phyloP scores from a whole-genome alignment of 2,113 vertebrate species.

The Pterocles burchelli region DNA sequence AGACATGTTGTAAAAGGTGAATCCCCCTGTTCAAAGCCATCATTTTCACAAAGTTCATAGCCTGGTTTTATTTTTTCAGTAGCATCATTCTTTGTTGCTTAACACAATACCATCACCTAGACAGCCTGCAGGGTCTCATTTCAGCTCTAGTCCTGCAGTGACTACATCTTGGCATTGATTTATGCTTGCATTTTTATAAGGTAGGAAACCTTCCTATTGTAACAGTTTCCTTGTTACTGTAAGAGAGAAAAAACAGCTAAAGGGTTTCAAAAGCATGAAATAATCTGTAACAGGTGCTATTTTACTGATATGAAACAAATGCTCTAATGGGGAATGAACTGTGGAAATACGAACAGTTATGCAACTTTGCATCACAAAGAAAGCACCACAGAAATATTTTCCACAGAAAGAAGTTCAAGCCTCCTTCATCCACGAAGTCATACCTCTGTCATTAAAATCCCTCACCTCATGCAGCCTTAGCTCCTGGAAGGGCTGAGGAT shows the following conservation, averaged over 20 bases:
- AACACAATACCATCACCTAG: not conserved
- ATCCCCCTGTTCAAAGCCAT: not conserved
- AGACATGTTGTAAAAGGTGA: not conserved
- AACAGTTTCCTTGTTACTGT: conserved; percentile 4
- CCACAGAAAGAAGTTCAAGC: not conserved
- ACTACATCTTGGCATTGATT: conserved; percentile 44
- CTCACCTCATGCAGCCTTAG: not conserved
- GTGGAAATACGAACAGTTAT: not conserved
- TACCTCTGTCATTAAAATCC: not conserved
- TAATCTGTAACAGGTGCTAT: conserved; percentile 17
- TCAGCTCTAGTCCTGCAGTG: conserved; percentile 4
- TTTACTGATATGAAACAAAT: not conserved
- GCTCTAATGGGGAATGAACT: not conserved
- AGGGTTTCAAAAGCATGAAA: conserved; percentile 20
- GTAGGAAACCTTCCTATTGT: not conserved
- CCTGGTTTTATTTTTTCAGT: not conserved
- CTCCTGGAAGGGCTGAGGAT: not conserved
- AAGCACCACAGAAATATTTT: not conserved
- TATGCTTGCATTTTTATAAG: conserved; percentile 23
- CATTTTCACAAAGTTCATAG: not conserved
- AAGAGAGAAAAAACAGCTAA: not conserved
- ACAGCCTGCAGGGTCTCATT: not conserved
- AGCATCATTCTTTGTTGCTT: not conserved
- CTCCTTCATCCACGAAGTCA: not conserved
- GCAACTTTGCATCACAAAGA: not conserved